Conservation (phyloP, 2,113 vertebrate species). For the Pseudorasbora parva region DNA sequence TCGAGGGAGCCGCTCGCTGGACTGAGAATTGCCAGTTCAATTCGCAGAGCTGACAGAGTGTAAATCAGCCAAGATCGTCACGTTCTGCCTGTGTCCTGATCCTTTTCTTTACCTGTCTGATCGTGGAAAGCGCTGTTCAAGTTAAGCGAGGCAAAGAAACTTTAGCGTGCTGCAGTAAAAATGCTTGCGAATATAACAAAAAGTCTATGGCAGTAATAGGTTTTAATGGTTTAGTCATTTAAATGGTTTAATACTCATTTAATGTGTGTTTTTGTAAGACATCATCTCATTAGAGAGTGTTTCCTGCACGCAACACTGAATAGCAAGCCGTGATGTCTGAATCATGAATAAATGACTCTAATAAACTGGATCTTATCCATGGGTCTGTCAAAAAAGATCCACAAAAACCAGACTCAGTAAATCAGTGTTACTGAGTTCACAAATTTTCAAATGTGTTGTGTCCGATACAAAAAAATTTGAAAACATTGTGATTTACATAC, state of each 20-base stretch:
- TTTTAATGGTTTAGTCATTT: not conserved
- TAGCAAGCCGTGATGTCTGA: not conserved
- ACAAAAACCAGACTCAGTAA: not conserved
- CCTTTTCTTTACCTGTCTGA: not conserved
- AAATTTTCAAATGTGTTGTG: not conserved
- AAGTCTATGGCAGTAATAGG: not conserved
- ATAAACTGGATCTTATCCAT: not conserved
- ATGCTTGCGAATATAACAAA: not conserved
- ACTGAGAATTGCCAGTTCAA: conserved; percentile 35
- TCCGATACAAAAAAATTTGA: no score
- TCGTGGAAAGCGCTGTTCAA: conserved; percentile 8
- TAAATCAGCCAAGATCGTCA: conserved; percentile 31
- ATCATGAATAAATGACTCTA: not conserved
- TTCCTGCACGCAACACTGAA: not conserved
- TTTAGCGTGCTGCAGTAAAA: not conserved
- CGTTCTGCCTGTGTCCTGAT: not conserved
- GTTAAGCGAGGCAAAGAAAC: not conserved
- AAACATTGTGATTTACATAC: not conserved
- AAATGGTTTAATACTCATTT: not conserved
- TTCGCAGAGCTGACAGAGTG: conserved; percentile 36
- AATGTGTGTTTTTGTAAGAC: not conserved
- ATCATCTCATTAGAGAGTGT: not conserved
- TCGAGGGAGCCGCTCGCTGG: not conserved
- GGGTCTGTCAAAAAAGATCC: not conserved
- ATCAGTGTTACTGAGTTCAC: not conserved